These are phyloP conservation scores for Scrobipalpa costella DNA, from an alignment of 2,888 invertebrate species.

Conservation along the genomic window DNA sequence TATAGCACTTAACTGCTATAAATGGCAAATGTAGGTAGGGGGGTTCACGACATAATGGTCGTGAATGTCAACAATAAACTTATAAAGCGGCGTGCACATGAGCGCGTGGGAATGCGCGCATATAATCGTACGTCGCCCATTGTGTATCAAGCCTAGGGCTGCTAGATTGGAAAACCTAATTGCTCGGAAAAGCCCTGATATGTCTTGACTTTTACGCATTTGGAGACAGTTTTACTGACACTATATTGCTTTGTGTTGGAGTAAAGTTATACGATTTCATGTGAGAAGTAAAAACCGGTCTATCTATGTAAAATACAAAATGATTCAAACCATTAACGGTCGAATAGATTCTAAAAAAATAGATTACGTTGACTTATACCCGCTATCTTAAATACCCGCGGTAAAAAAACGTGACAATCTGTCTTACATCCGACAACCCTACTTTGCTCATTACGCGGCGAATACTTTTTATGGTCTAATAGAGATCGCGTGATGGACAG, in stretches of 20 bases:
- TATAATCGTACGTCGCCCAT: slow-evolving; percentile 34
- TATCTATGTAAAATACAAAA: no score
- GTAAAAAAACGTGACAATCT: slow-evolving; percentile 3
- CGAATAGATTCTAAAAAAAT: no score
- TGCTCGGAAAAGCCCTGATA: background rate
- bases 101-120: slow-evolving; percentile 38
- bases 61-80: slow-evolving; percentile 40
- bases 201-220: background rate
- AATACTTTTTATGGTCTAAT: slow-evolving; percentile 32
- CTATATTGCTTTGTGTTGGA: background rate
- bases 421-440: slow-evolving; percentile 3
- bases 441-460: slow-evolving; percentile 31
- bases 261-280: background rate
- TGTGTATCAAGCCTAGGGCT: slow-evolving; percentile 23
- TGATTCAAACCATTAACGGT: no score
- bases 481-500: slow-evolving; percentile 36
- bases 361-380: no score
- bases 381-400: background rate
- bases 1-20: slow-evolving; percentile 29
- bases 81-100: slow-evolving; percentile 35
- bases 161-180: slow-evolving; percentile 8
- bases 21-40: slow-evolving; percentile 30
- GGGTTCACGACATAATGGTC: slow-evolving; percentile 32
- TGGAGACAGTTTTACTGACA: background rate
- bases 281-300: no score